Evolutionary conservation across 2,888 invertebrate genomes (phyloP), one percentile per base, ranked within the genome.

Genomic region (Parthenolecanium corni): DNA sequence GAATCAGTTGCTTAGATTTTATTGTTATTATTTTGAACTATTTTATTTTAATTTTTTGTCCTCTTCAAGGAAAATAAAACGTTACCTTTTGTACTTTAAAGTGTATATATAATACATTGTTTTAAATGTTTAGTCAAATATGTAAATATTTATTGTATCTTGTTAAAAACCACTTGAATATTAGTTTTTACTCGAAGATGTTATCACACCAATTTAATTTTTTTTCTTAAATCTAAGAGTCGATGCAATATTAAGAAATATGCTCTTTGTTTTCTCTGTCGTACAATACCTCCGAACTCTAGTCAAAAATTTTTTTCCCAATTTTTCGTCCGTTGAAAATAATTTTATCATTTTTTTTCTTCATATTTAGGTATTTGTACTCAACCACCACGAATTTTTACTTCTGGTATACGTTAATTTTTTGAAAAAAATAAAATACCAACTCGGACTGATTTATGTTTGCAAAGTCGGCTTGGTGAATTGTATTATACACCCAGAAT

Each of bases 91-190:
- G 38, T 61, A 51, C 9, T 31, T 61, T 61, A 21, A 51, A 23
- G 20, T 61, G 61, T 61, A 61, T 23, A 47, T n/a, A n/a, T n/a
- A n/a, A n/a, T n/a, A 61, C 38, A 61, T 61, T 61, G 61, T 61
- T 61, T 61, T 51, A 9, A 31, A 31, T 31, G 31, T 6, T 31
- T 31, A 31, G 31, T 31, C 31, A 31, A 31, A 31, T 31, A 31
- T 31, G 31, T 31, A 31, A 31, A 31, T 31, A 31, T n/a, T n/a
- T n/a, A n/a, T n/a, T n/a, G n/a, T n/a, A n/a, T n/a, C n/a, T n/a
- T n/a, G n/a, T n/a, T n/a, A n/a, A n/a, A n/a, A n/a, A n/a, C n/a
- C n/a, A n/a, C n/a, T n/a, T n/a, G 42, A 31, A 31, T 31, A 53
- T 54, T 54, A 40, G 21, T 54, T 36, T 23, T 3, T 38, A 16